A percentile compares a stretch with the other conserved stretches of the same genome.
These are phyloP conservation scores for Colletes collaris DNA, from an alignment of 2,888 invertebrate genomes.

Conservation along the genomic window DNA sequence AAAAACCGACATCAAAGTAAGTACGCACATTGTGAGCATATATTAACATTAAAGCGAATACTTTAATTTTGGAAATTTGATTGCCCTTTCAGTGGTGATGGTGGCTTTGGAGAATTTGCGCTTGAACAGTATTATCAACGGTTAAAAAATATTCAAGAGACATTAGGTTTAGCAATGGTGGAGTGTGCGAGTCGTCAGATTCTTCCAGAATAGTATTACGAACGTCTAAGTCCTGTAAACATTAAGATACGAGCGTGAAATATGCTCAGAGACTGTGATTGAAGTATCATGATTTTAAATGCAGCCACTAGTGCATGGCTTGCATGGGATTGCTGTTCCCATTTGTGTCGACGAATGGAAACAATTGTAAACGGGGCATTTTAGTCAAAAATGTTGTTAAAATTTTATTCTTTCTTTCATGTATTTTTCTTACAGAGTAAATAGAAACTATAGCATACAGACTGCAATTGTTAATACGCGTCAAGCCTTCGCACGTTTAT, in stretches of 20 bases:
- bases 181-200: conserved; percentile 61
- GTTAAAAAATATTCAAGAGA: conserved; percentile 71
- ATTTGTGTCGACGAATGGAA: conserved; percentile 26
- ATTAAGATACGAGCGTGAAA: conserved; percentile 10
- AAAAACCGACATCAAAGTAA: conserved; percentile 57
- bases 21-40: conserved; percentile 18
- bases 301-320: conserved; percentile 28
- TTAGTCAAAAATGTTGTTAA: conserved; percentile 9
- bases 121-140: conserved; percentile 72
- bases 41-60: not conserved
- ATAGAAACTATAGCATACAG: conserved; percentile 37
- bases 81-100: conserved; percentile 52
- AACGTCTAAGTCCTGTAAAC: conserved; percentile 13
- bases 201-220: conserved; percentile 62
- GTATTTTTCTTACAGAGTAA: conserved; percentile 45
- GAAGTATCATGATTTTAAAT: conserved; percentile 30
- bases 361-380: conserved; percentile 59
- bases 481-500: conserved; percentile 32
- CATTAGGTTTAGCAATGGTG: conserved; percentile 68
- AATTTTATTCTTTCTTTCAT: conserved; percentile 5
- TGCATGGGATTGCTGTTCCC: conserved; percentile 67
- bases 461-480: conserved; percentile 29
- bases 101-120: conserved; percentile 51
- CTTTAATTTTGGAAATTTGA: not conserved
- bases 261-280: conserved; percentile 35